Evolutionary conservation across 2,888 invertebrate genomes (phyloP), one percentile per base, ranked within the genome.

Genomic region (Lasioglossum pauxillum): DNA sequence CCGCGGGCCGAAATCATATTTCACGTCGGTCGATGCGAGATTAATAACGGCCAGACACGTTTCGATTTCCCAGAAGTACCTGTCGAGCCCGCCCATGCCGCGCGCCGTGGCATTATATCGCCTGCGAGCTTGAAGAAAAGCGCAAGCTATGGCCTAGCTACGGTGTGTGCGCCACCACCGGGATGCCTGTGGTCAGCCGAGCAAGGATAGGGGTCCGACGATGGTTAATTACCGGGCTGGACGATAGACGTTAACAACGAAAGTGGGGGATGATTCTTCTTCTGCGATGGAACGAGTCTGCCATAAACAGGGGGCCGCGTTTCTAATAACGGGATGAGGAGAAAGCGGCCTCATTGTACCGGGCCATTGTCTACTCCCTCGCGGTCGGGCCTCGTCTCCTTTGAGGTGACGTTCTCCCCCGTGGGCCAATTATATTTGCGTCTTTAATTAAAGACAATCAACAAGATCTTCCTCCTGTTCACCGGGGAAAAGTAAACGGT

Each of bases 231-330:
- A 90, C 82, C 82, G 46, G 69, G 44, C 31, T 81, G 85, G 31
- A 84, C 86, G 86, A 76, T 83, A 81, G 80, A 82, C 83, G 89
- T 87, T 86, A 85, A 82, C 77, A 41, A 41, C 64, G 81, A 53
- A 75, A 69, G 91, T 92, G 89, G 92, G 72, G 91, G 91, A 91
- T 92, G 93, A 92, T 94, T 94, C 93, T 94, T 94, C 93, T 94
- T 94, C 84, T 92, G 92, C 88, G 91, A 19, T 79, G 81, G 86
- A 92, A 91, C 90, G 92, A 91, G 92, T 93, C 93, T 93, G 94
- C 92, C 93, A 93, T 93, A 93, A 94, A 94, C 94, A 94, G 78
- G 82, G 78, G 80, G 46, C 87, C 87, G 60, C 72, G 71, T 71
- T 80, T 87, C 86, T 92, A 90, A 90, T 85, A 88, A 86, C 84